Evolutionary conservation across 2,797 vertebrate species (phyloP), one percentile per base, ranked within the genome.

Genomic region (Cynodonichthys magdalenae): DNA sequence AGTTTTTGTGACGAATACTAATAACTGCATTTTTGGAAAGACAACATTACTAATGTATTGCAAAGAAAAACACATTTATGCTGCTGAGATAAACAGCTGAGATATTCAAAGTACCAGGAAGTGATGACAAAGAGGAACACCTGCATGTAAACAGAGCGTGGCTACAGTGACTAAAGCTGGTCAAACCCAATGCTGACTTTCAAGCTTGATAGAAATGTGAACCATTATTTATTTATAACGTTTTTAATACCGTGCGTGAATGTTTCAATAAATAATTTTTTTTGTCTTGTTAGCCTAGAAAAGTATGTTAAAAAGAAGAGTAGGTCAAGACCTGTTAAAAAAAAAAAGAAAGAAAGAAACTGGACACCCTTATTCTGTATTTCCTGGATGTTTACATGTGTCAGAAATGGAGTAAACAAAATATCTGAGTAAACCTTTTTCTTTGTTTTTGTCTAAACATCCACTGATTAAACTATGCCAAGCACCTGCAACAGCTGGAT

Each of bases 401-500:
- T 77, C 74, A 76, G 77, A 82, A 74, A 66, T 60, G 51, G 54
- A 54, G 70, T 87, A 90, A 87, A 90, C 83, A 85, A 42, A 65
- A 72, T 39, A 63, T 58, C 71, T 77, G 62, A 69, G 76, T 81
- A 90, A 88, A 88, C 79, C 86, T 85, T 88, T 84, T 87, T 85
- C 87, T 84, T 86, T 70, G 63, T 75, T 74, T 49, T 82, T 80
- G 72, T 63, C 69, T 89, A 87, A 89, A 90, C 81, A 83, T 52
- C 66, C 67, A 80, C 60, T 77, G 86, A 87, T 79, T 87, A 73
- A 81, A 80, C 71, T 57, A 46, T 74, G 82, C 78, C 86, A 77
- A 87, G 75, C 86, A 90, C 90, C 90, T 92, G 87, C 83, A 87
- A 79, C 86, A 79, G 75, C 79, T 86, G 83, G 65, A 82, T 24